Conservation (phyloP, 1,140 invertebrate species). For the Trialeurodes vaporariorum region DNA sequence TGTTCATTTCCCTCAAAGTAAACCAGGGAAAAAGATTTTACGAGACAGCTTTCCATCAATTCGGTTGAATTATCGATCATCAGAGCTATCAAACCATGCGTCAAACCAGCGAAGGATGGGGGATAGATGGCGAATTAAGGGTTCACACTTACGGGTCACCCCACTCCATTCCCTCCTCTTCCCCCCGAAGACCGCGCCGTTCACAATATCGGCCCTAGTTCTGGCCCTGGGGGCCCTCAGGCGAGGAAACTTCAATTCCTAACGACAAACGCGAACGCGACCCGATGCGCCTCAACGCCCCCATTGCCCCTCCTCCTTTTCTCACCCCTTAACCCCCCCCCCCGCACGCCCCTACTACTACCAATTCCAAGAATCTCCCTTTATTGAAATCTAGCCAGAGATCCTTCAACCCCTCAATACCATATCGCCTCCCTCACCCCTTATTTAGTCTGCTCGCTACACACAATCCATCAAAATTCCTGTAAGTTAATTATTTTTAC, state of each 20-base stretch:
- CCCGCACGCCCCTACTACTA: background rate
- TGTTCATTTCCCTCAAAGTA: too few species aligned
- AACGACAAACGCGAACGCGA: background rate
- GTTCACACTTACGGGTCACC: background rate
- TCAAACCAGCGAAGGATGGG: background rate
- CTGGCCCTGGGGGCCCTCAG: background rate
- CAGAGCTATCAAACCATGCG: too few species aligned
- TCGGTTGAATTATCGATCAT: background rate
- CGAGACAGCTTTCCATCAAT: too few species aligned
- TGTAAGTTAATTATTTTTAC: conserved; percentile 1
- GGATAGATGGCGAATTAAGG: too few species aligned
- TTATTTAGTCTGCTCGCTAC: background rate
- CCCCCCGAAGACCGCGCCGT: too few species aligned
- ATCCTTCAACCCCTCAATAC: background rate
- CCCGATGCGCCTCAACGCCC: too few species aligned
- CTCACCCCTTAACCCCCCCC: background rate
- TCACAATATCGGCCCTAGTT: too few species aligned
- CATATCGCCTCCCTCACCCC: too few species aligned
- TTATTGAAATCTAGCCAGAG: background rate
- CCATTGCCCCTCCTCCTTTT: background rate
- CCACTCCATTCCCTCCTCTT: too few species aligned
- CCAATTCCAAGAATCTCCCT: background rate
- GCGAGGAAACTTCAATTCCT: background rate
- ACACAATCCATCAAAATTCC: background rate
- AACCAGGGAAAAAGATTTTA: too few species aligned